Evolutionary conservation across 2,113 vertebrate genomes (phyloP), one percentile per base, ranked within the genome.

Genomic region (Notechis scutatus): DNA sequence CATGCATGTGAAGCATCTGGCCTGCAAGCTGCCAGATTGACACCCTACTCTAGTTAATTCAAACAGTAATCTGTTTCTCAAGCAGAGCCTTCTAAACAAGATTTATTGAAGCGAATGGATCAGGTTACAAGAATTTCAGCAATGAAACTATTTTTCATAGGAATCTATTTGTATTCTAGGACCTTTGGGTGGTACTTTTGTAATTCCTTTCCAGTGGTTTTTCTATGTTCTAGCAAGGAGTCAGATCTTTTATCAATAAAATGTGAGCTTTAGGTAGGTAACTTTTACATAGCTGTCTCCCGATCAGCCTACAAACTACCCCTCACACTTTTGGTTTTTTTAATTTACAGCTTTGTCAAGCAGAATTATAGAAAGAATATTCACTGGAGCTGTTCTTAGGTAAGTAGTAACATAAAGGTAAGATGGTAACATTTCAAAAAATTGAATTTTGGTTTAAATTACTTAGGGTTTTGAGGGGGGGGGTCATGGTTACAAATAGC

Each of bases 301-400:
- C 8, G 34, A 81, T 81, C 18, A 81, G 34, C 34, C 34, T 81
- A 81, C 34, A 39, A 42, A 39, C 34, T 39, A 81, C 15, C 74
- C 74, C 74, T 81, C 74, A 81, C 74, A 3, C n/a, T 81, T 81
- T 42, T 81, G 18, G 20, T 50, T 94, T 94, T 93, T 94, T 95
- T 95, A 0, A 93, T 93, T 94, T 97, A 93, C 97, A 99, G 99
- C 99, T 59, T 98, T 99, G 59, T 99, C 99, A 74, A 99, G 97
- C 97, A 98, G 98, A 96, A 99, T 99, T 94, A 99, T 99, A 91
- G 99, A 99, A 96, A 97, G 99, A 91, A 97, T 99, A 98, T 99
- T 99, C 97, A 99, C 98, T 50, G 99, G 99, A 3, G 99, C 99
- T 54, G 99, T 99, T 89, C 99, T 99, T 95, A 98, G 99, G 99